Evolutionary conservation across 2,888 invertebrate species (phyloP).

Genomic region (Liodrosophila aerea): DNA sequence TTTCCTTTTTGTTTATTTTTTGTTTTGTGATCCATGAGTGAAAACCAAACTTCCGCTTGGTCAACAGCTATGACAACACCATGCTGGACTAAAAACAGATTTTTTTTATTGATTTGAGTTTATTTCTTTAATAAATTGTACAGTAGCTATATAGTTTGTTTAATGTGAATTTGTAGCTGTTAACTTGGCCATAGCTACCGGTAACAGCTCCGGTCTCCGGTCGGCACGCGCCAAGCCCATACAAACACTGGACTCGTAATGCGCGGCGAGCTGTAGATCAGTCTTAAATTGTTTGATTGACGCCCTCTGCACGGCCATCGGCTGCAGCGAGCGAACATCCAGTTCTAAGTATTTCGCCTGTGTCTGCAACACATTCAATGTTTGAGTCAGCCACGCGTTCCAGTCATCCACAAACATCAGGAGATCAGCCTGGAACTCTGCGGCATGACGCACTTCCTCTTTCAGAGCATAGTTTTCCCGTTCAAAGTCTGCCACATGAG

Average conservation of each 20-base stretch:
- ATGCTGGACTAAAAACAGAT: too few relatives aligned
- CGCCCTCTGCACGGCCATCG: conserved; percentile 10
- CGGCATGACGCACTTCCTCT: conserved; percentile 2
- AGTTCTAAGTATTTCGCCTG: conserved; percentile 50
- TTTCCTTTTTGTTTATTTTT: conserved; percentile 32
- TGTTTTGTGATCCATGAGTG: conserved; percentile 41
- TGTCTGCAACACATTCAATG: conserved; percentile 24
- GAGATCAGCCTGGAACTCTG: not conserved
- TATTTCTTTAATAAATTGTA: too few relatives aligned
- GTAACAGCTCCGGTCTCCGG: not conserved
- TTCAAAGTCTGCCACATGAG: conserved; percentile 21
- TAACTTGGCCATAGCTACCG: conserved; percentile 1
- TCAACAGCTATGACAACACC: too few relatives aligned
- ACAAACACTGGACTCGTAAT: conserved; percentile 15
- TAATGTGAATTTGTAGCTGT: not conserved
- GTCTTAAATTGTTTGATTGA: conserved; percentile 30
- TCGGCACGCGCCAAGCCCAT: conserved; percentile 38
- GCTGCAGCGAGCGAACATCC: conserved; percentile 23
- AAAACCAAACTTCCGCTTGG: not conserved
- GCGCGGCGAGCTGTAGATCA: conserved; percentile 22
- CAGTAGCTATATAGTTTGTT: too few relatives aligned
- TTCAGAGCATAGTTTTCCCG: not conserved
- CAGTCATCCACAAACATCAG: conserved; percentile 23
- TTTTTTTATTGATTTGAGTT: too few relatives aligned
- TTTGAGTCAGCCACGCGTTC: conserved; percentile 29